Evolutionary conservation across 2,797 vertebrate genomes (phyloP).

Genomic region (Microctenopoma lineatum): DNA sequence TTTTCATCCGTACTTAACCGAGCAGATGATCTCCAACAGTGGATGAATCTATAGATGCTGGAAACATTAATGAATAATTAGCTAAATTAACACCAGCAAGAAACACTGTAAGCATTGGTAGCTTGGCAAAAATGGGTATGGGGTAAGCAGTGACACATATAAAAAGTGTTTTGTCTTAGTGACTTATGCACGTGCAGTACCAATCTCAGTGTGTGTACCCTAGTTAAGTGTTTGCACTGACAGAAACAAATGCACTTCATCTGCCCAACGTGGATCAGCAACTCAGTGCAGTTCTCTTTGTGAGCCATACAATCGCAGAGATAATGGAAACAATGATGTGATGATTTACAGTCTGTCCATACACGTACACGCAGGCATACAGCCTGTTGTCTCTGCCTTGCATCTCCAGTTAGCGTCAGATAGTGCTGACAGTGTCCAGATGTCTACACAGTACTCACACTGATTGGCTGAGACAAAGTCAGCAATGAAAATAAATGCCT

Average conservation of each 20-base stretch:
- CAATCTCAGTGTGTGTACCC: neutral
- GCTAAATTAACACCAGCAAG: neutral
- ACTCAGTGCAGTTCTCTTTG: neutral
- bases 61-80: neutral
- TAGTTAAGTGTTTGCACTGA: neutral
- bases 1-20: neutral
- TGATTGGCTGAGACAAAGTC: slow-evolving; percentile 29
- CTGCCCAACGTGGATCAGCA: neutral
- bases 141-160: neutral
- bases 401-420: slow-evolving; percentile 8
- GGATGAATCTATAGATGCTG: neutral
- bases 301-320: neutral
- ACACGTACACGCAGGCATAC: neutral
- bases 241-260: neutral
- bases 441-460: slow-evolving; percentile 21
- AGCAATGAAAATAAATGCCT: slow-evolving; percentile 37
- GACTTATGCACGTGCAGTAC: neutral
- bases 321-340: too few relatives aligned
- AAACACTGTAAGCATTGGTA: neutral
- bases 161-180: neutral
- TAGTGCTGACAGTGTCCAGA: slow-evolving; percentile 38
- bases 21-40: neutral
- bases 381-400: slow-evolving; percentile 8
- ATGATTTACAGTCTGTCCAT: too few relatives aligned
- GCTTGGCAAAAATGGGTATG: too few relatives aligned